These are phyloP conservation scores for Galaxias olidus DNA, from an alignment of 2,797 vertebrate species.

Conservation along the genomic window DNA sequence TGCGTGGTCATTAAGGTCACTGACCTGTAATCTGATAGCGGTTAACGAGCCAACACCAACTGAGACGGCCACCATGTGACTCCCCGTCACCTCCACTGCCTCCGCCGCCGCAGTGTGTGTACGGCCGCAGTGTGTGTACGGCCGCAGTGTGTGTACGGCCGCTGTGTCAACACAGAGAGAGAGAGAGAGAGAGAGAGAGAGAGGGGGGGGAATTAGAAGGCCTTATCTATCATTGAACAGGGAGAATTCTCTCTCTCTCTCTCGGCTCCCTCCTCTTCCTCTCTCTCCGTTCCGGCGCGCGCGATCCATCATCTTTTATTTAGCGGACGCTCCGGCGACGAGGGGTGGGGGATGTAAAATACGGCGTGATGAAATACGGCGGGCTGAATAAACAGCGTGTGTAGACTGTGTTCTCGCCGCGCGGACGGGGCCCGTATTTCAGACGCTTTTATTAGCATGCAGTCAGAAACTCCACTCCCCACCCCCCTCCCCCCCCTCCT, in stretches of 20 bases:
- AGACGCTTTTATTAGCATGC: slow-evolving; percentile 53
- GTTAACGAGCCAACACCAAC: slow-evolving; percentile 74
- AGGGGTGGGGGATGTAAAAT: slow-evolving; percentile 34
- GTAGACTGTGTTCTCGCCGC: slow-evolving; percentile 6
- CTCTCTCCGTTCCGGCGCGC: slow-evolving; percentile 43
- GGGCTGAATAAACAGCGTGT: slow-evolving; percentile 64
- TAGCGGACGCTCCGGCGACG: slow-evolving; percentile 53
- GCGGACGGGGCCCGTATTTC: slow-evolving; percentile 59
- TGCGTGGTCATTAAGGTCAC: slow-evolving; percentile 67
- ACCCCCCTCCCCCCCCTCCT: too few species aligned
- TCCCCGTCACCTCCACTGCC: too few species aligned
- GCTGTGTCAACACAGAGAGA: slow-evolving; percentile 45
- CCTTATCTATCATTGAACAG: slow-evolving; percentile 60
- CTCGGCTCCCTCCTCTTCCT: slow-evolving; percentile 19
- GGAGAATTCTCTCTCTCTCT: background rate
- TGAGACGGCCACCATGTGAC: slow-evolving; percentile 70
- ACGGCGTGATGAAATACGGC: slow-evolving; percentile 59
- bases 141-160: slow-evolving; percentile 64
- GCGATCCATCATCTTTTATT: slow-evolving; percentile 66
- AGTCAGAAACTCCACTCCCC: slow-evolving; percentile 57
- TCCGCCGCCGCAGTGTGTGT: too few species aligned
- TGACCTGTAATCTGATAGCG: slow-evolving; percentile 73
- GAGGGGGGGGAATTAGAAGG: slow-evolving; percentile 56
- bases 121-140: too few species aligned
- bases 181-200: slow-evolving; percentile 50